These are phyloP conservation scores for Crocallis elinguaria DNA, from an alignment of 2,888 invertebrate species.

Conservation along the genomic window DNA sequence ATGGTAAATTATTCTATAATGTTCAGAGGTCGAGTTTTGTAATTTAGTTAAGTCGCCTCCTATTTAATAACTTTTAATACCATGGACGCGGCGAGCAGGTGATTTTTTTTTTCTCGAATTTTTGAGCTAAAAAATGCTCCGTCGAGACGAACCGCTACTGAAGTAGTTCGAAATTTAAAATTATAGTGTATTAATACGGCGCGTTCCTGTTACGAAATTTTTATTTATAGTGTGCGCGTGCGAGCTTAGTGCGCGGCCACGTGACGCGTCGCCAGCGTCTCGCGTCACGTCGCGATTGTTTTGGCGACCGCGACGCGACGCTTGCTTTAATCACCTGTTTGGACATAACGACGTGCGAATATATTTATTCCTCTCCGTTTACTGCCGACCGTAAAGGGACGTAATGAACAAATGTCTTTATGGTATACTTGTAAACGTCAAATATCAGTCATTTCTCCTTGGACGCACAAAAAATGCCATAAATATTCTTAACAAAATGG, in stretches of 20 bases:
- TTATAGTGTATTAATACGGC: conserved; percentile 79
- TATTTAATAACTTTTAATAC: conserved; percentile 81
- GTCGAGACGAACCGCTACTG: conserved; percentile 71
- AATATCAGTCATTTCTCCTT: conserved; percentile 75
- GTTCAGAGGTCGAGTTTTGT: conserved; percentile 80
- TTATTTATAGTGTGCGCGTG: conserved; percentile 74
- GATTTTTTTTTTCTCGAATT: conserved; percentile 64
- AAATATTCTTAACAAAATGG: conserved; percentile 81
- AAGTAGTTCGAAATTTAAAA: conserved; percentile 80
- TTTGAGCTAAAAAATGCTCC: conserved; percentile 61
- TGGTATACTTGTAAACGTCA: conserved; percentile 79
- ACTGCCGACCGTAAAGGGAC: conserved; percentile 68
- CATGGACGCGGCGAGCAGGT: conserved; percentile 77
- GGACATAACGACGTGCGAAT: conserved; percentile 69
- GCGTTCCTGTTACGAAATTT: conserved; percentile 67
- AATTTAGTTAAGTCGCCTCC: conserved; percentile 84
- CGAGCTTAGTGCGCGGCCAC: conserved; percentile 42
- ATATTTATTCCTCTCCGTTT: conserved; percentile 65
- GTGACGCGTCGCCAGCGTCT: conserved; percentile 23
- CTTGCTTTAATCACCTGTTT: conserved; percentile 58
- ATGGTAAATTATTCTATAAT: conserved; percentile 80
- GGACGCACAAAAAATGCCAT: conserved; percentile 75
- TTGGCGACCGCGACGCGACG: conserved; percentile 41
- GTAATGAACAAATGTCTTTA: conserved; percentile 81
- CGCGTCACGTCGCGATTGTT: conserved; percentile 46